Conservation (phyloP, 2,113 vertebrate genomes). For the Hippocampus mohnikei region DNA sequence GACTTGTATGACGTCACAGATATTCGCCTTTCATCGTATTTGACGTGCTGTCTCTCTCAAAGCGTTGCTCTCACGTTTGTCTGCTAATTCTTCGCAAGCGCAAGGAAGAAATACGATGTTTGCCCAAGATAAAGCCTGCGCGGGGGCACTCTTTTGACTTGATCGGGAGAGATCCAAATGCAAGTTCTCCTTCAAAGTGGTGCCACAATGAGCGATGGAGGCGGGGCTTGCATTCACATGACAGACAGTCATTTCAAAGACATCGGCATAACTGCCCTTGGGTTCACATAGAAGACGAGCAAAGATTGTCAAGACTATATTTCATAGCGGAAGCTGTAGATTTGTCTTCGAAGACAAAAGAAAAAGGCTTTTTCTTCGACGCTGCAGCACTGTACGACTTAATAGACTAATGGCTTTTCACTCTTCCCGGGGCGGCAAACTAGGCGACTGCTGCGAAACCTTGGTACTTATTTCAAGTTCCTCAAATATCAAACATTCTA, state of each 20-base stretch:
- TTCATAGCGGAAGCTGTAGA: constrained; percentile 33
- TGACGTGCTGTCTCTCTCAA: background rate
- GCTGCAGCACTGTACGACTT: constrained; percentile 16
- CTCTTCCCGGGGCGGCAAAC: constrained; percentile 51
- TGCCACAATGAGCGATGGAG: background rate
- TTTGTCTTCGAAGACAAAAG: constrained; percentile 46
- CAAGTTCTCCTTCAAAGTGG: constrained; percentile 14
- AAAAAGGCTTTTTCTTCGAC: constrained; percentile 36
- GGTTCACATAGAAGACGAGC: constrained; percentile 39
- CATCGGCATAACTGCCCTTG: constrained; percentile 15
- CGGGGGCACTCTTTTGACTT: background rate
- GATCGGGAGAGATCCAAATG: background rate
- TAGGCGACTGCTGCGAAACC: constrained; percentile 57
- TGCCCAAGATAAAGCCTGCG: constrained; percentile 7
- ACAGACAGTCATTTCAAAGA: constrained; percentile 25
- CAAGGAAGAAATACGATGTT: background rate
- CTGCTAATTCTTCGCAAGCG: background rate
- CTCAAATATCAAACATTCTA: constrained; percentile 55
- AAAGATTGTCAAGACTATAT: constrained; percentile 36
- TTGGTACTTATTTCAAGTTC: constrained; percentile 57
- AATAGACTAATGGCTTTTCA: constrained; percentile 60
- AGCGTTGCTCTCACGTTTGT: background rate
- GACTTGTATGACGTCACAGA: constrained; percentile 25
- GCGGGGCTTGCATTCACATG: constrained; percentile 17
- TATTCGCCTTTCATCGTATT: background rate